Evolutionary conservation across 1,140 invertebrate genomes (phyloP), one percentile per base, ranked within the genome.

Genomic region (Lycorma delicatula): DNA sequence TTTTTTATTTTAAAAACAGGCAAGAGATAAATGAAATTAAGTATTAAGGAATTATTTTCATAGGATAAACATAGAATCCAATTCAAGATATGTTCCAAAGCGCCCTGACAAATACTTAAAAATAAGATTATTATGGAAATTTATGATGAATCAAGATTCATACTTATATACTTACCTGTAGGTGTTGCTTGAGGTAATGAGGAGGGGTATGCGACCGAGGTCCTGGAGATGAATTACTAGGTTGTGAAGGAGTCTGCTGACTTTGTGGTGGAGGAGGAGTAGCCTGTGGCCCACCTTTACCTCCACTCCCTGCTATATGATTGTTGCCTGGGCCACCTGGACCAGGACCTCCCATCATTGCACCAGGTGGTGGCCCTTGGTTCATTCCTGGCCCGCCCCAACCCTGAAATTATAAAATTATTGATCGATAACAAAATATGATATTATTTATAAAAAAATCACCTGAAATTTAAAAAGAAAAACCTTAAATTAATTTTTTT

Each of bases 161-260:
- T n/a, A n/a, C n/a, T n/a, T 63, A 11, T 36, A 51, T 23, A 28
- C 28, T 9, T 53, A 69, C 67, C 71, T 82, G 78, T 66, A 81
- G 65, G 73, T 85, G 83, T 63, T 84, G 82, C 67, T 84, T 83
- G 66, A 85, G 72, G 75, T 85, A 84, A 63, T 68, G 67, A 44
- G 69, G 70, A 50, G 68, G 68, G 31, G 66, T 66, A 57, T 65
- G 69, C 28, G 68, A 64, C 25, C 68, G 66, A 22, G 66, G 61
- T 38, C 65, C 58, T 29, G 66, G 60, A 48, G 53, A 56, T 47
- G 57, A 22, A 57, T 62, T 61, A 58, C 50, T 31, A 51, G 61
- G 54, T 52, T 23, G 59, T 29, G 57, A 58, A 36, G 51, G 53
- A 27, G 59, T 58, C 16, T 49, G 58, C 23, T 60, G 59, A 26